These are phyloP conservation scores for Andrena chrysosceles DNA, from an alignment of 2,888 invertebrate species.

Conservation along the genomic window DNA sequence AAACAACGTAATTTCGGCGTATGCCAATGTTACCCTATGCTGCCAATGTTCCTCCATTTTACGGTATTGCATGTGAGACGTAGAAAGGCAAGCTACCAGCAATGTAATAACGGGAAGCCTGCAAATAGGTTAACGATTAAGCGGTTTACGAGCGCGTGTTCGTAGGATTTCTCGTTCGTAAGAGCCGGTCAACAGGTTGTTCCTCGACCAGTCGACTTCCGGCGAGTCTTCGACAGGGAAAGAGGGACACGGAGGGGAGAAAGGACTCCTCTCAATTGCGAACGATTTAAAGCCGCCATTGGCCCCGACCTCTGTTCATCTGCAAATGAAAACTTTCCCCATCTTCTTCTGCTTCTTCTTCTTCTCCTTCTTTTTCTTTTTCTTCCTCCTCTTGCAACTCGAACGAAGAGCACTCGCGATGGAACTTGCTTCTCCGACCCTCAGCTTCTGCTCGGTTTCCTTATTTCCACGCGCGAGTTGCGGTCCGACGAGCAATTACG, in stretches of 20 bases:
- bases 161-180: slow-evolving; percentile 40
- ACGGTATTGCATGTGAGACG: too few species aligned
- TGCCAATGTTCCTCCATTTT: too few species aligned
- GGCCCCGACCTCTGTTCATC: slow-evolving; percentile 67
- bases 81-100: not conserved
- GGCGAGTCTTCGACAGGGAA: slow-evolving; percentile 54
- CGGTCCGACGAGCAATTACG: slow-evolving; percentile 70
- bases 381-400: slow-evolving; percentile 52
- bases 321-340: slow-evolving; percentile 72
- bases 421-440: slow-evolving; percentile 55
- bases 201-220: slow-evolving; percentile 65
- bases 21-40: too few species aligned
- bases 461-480: slow-evolving; percentile 72
- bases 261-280: slow-evolving; percentile 69
- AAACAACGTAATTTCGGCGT: too few species aligned
- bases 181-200: slow-evolving; percentile 71
- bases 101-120: slow-evolving; percentile 8
- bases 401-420: slow-evolving; percentile 57
- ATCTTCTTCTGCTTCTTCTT: slow-evolving; percentile 60
- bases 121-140: slow-evolving; percentile 52
- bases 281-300: slow-evolving; percentile 72
- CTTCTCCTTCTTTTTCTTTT: slow-evolving; percentile 60
- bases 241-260: slow-evolving; percentile 40
- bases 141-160: slow-evolving; percentile 40
- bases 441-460: slow-evolving; percentile 66